Percentiles rank a stretch among this genome's conserved stretches.
These are phyloP conservation scores for Oegoconia quadripuncta DNA, from an alignment of 2,888 invertebrate species.

Conservation along the genomic window DNA sequence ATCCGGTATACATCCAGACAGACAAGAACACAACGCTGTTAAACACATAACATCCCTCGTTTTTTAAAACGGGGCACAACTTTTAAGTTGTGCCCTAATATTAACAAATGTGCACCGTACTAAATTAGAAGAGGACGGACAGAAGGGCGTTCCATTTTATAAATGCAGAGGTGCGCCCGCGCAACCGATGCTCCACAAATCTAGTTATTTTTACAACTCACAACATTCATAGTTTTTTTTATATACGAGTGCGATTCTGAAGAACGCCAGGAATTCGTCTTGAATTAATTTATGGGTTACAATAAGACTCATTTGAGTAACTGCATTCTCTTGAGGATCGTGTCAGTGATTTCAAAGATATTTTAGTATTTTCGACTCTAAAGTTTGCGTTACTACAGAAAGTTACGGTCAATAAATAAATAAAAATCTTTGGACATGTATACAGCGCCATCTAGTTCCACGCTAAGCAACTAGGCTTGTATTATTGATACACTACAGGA, in stretches of 20 bases:
- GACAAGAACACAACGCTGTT: too few relatives aligned
- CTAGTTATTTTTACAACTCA: constrained; percentile 61
- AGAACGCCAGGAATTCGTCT: constrained; percentile 31
- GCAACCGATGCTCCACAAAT: constrained; percentile 56
- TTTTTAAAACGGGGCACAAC: too few relatives aligned
- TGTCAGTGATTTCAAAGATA: constrained; percentile 8
- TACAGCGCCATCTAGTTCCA: too few relatives aligned
- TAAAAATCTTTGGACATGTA: too few relatives aligned
- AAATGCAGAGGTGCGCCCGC: constrained; percentile 3
- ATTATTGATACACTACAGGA: too few relatives aligned
- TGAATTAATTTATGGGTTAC: constrained; percentile 23
- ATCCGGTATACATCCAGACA: too few relatives aligned
- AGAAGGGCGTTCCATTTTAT: background rate
- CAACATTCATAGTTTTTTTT: constrained; percentile 32
- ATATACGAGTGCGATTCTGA: constrained; percentile 48
- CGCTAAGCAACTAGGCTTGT: too few relatives aligned
- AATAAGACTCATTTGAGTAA: constrained; percentile 12
- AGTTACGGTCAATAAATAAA: too few relatives aligned
- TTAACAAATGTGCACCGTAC: background rate
- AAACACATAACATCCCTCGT: too few relatives aligned
- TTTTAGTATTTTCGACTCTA: constrained; percentile 13
- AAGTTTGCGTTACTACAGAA: too few relatives aligned
- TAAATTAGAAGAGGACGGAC: background rate
- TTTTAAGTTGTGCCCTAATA: too few relatives aligned
- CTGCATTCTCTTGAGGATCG: background rate